Evolutionary conservation across 2,797 vertebrate species (phyloP), one percentile per base, ranked within the genome.

Genomic region (Astyanax mexicanus): DNA sequence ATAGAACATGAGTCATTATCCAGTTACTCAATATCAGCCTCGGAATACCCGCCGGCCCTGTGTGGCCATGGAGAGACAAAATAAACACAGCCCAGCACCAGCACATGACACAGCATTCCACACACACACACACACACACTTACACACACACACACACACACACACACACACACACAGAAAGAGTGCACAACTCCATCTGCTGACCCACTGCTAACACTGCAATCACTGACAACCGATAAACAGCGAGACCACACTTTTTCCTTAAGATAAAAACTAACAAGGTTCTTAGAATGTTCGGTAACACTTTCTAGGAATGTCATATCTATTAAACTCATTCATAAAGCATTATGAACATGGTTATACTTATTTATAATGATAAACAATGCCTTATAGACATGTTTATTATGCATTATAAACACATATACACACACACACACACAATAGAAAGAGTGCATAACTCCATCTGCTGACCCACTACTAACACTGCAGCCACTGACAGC

Each of bases 1-100:
- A 74, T 37, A 74, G 61, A 45, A 29, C 57, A 27, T 73, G 32
- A 80, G 61, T 74, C 72, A 74, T 74, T 65, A 21, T 52, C 35
- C 32, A 38, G 60, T 27, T 58, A 62, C 62, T 65, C 40, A 65
- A 47, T 8, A 45, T 44, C 62, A 44, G 15, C 44, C 62, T 65
- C 45, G 40, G 62, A 65, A 65, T 65, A 65, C 62, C 61, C 62
- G 47, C 62, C 9, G 25, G 62, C 55, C 55, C 37, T 37, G 29
- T 58, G 62, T 45, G 62, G 62, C 62, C 44, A 45, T 38, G 42
- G 40, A 65, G 40, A 45, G 40, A 17, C n/a, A 47, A 51, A 69
- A 69, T 52, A 69, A 69, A 69, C 67, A 70, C 19, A 11, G 49
- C 62, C 21, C 15, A 68, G 25, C 64, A 29, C 55, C 40, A 47